Evolutionary conservation across 2,888 invertebrate species (phyloP), one percentile per base, ranked within the genome.

Genomic region (Camponotus fellah): DNA sequence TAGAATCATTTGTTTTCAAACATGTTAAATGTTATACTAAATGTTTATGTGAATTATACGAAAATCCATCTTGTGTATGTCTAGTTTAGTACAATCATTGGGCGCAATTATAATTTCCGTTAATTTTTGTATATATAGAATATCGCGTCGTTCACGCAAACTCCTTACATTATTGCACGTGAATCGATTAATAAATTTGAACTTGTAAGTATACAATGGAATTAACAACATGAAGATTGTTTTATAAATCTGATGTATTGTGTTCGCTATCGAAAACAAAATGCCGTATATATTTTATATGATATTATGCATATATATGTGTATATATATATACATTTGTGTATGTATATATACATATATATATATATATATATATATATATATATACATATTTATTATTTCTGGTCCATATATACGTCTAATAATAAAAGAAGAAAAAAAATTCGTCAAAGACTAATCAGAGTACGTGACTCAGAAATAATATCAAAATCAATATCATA

Each of bases 151-250:
- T 79, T 79, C 43, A 74, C 32, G 71, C 9, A 84, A 77, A 56
- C 49, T 56, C 53, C 80, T 83, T 82, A 76, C 56, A 86, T 91
- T 91, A 91, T 91, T 91, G 89, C 91, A 90, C 90, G 71, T 88
- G 66, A 84, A 86, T 79, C 79, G 80, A 80, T 85, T 69, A 85
- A 88, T 68, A 82, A 85, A 84, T 86, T 86, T 79, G 74, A 84
- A 80, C 85, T 88, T 85, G 84, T 88, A 26, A 26, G 26, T 26
- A 86, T 89, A 87, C 74, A 90, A 87, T 88, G 83, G 72, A 77
- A 85, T 86, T 75, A 83, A 87, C 84, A 88, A 85, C 86, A 85
- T 85, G 86, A 88, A 89, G 84, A 84, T 86, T 21, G 37, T 82
- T 66, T 88, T 85, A 86, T 74, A 86, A 89, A 72, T 86, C 84